Evolutionary conservation across 2,888 invertebrate genomes (phyloP), one percentile per base, ranked within the genome.

Genomic region (Nezara viridula): DNA sequence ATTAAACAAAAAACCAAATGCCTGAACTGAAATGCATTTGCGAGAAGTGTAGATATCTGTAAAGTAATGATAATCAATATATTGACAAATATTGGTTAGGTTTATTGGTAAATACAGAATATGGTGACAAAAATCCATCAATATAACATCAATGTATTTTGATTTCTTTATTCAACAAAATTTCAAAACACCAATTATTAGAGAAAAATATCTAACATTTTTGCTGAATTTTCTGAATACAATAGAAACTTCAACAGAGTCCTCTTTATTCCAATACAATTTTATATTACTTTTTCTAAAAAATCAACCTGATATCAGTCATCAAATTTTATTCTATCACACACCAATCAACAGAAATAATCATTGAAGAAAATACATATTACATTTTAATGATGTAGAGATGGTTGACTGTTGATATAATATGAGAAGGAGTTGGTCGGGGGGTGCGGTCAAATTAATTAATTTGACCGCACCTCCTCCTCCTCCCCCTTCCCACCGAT

Each of bases 151-250:
- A 73, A 14, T 73, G 6, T 73, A 37, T 32, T 73, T 73, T 37
- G 32, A 73, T 73, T 27, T 37, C 60, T 81, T 81, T 44, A 47
- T 81, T 81, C 44, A 47, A 81, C 81, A 44, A 81, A 60, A 77
- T 40, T 77, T 77, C 24, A 24, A 40, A 81, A 81, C 81, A 81
- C n/a, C 44, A 44, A 81, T 44, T 81, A 81, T 44, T 47, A 40
- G 44, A 81, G n/a, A 81, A 81, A 81, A 81, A 81, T 81, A 81
- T 81, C 44, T 81, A 81, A 81, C 77, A 81, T 81, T 81, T 81
- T 44, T n/a, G 37, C 37, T 81, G n/a, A 81, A 81, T 81, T 47
- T n/a, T 81, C 81, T 81, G 1, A 4, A 44, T 40, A 81, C 44
- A 81, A 21, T 37, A 32, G 73, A 66, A 66, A 37, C 1, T 77